Conservation (phyloP, 2,797 vertebrate genomes). For the Pseudomugil gertrudae region DNA sequence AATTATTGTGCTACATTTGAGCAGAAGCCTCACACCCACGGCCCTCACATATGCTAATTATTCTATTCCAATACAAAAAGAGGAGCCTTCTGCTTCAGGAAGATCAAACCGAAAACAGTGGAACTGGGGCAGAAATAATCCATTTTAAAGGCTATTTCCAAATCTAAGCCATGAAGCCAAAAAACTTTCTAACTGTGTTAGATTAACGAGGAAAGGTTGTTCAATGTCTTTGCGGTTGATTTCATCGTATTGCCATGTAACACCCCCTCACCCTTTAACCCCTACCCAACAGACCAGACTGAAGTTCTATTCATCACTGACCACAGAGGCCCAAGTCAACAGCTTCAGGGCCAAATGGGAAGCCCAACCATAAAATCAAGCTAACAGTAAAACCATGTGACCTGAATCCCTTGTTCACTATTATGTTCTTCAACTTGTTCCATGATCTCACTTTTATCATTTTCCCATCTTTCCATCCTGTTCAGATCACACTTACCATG, state of each 20-base stretch:
- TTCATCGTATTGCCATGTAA: conserved; percentile 58
- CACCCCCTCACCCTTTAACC: conserved; percentile 48
- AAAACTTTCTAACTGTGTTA: not conserved
- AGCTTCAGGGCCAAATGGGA: conserved; percentile 45
- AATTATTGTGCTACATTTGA: conserved; percentile 54
- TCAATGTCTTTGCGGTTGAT: conserved; percentile 37
- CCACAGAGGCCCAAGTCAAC: conserved; percentile 65
- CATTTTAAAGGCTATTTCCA: not conserved
- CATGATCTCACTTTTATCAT: conserved; percentile 9
- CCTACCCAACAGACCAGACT: conserved; percentile 50
- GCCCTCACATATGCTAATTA: conserved; percentile 55
- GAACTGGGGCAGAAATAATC: conserved; percentile 2
- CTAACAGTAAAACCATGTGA: conserved; percentile 53
- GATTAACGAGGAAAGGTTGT: not conserved
- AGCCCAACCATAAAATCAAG: conserved; percentile 30
- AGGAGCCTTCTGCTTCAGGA: conserved; percentile 25
- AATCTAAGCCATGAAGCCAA: conserved; percentile 5
- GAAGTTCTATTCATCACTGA: conserved; percentile 66
- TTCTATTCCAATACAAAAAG: conserved; percentile 47
- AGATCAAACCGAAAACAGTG: conserved; percentile 15
- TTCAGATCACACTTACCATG: conserved; percentile 85
- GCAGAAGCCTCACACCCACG: conserved; percentile 53
- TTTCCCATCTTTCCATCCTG: conserved; percentile 19
- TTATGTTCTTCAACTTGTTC: conserved; percentile 25
- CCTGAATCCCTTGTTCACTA: conserved; percentile 17